Base-by-base conservation (phyloP, 2,888 invertebrate species). In the Orthosia cruda region DNA sequence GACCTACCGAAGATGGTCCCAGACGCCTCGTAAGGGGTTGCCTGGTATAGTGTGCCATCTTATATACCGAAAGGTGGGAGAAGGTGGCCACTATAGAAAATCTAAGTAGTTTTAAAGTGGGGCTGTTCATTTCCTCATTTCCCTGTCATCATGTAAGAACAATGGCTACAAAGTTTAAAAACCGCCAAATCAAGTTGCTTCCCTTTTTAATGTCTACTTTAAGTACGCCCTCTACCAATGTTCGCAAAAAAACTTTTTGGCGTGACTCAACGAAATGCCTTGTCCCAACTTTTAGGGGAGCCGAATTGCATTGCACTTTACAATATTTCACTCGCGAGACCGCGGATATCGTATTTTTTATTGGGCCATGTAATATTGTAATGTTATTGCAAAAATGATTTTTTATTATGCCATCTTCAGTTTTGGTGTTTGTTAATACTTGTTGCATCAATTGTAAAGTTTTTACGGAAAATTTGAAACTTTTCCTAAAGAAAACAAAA, bases 271-370 rank as follows among this genome's bases (percentile, higher is more conserved):
- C 65, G 32, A 81, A 83, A 74, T 74, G 68, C 52, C 57, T 77
- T 66, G 63, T 66, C n/a, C 63, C 11, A 85, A 80, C 73, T 83
- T 80, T 79, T 81, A 83, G 80, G 84, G 88, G 79, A 77, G 72
- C 67, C 50, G 86, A 85, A 89, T 89, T 85, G 86, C 88, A 87
- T 77, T 87, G 83, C 82, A 85, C 87, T 88, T 89, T 83, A 85
- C 74, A 77, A 80, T 83, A 85, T 85, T 83, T 86, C 67, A 85
- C 77, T 82, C 87, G 45, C 15, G 80, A 76, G 80, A 87, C 84
- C 16, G 58, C 26, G 62, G 18, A 57, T 67, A 58, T 57, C 54
- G 69, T 77, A 26, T 75, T 62, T 84, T 78, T 78, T 77, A 77
- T 79, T 71, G 57, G 20, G 26, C n/a, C 47, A 61, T 71, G 26